These are phyloP conservation scores for Lycocorax pyrrhopterus DNA, from an alignment of 2,113 vertebrate genomes.

Conservation along the genomic window DNA sequence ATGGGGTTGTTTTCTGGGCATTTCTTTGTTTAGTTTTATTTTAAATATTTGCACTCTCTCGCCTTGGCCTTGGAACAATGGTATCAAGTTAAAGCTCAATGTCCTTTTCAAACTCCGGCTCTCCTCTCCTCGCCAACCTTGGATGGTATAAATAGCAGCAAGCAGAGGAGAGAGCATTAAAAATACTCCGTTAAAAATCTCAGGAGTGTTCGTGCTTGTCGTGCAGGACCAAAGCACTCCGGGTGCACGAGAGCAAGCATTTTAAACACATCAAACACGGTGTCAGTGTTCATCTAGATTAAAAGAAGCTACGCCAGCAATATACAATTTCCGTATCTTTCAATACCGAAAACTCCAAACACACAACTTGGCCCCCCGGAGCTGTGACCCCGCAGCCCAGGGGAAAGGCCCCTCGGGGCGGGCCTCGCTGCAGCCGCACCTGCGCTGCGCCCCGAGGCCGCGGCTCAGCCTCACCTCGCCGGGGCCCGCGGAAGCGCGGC, in stretches of 20 bases:
- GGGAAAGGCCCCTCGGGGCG: neutral
- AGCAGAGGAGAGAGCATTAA: neutral
- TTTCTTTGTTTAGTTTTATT: neutral
- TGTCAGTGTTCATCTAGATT: neutral
- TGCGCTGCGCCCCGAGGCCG: neutral
- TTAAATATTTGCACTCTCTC: neutral
- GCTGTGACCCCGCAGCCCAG: rapidly evolving
- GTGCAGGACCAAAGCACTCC: neutral
- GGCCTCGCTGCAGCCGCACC: neutral
- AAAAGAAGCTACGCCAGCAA: neutral
- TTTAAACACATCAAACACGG: neutral
- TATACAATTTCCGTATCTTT: rapidly evolving
- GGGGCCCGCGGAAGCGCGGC: neutral
- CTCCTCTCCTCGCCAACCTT: neutral
- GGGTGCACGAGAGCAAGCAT: neutral
- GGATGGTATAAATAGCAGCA: slow-evolving; percentile 14
- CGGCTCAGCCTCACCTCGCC: neutral
- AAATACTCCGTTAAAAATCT: neutral
- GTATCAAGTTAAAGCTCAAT: slow-evolving; percentile 6
- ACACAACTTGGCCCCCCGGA: rapidly evolving
- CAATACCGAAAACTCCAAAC: neutral
- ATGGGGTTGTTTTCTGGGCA: neutral
- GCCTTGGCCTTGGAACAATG: neutral
- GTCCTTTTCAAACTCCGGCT: neutral
- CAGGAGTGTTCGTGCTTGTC: neutral